Evolutionary conservation across 2,888 invertebrate species (phyloP).

Genomic region (Drosophila tanythrix): DNA sequence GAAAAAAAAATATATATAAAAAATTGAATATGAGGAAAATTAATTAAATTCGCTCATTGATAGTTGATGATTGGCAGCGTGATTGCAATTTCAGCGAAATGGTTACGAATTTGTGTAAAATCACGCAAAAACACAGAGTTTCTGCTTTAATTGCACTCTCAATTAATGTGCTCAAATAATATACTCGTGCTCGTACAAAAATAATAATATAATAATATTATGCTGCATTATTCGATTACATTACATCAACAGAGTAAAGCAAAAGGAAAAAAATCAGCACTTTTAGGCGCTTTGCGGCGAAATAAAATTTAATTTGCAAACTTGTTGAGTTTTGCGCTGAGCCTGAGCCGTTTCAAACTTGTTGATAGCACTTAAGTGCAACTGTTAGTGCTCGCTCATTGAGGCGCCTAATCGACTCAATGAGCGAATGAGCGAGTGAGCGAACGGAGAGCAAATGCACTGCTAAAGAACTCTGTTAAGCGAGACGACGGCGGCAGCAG

Average conservation of each 20-base stretch:
- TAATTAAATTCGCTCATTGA: neutral
- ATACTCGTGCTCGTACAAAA: neutral
- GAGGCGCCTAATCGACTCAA: conserved; percentile 68
- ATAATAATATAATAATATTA: neutral
- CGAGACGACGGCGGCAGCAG: conserved; percentile 1
- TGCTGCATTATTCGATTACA: neutral
- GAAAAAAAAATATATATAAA: conserved; percentile 14
- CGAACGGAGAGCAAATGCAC: conserved; percentile 7
- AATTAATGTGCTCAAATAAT: neutral
- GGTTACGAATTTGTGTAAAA: neutral
- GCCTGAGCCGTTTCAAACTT: conserved; percentile 29
- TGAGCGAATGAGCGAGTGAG: conserved; percentile 20
- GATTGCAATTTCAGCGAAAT: conserved; percentile 33
- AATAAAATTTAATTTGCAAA: conserved; percentile 20
- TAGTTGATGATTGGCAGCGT: conserved; percentile 14
- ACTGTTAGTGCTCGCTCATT: conserved; percentile 65
- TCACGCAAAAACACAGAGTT: neutral
- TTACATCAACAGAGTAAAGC: conserved; percentile 11
- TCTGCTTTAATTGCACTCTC: neutral
- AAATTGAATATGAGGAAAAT: conserved; percentile 10
- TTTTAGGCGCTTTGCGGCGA: conserved; percentile 14
- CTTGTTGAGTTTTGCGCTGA: conserved; percentile 36
- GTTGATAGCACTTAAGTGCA: conserved; percentile 53
- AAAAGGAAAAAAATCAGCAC: neutral
- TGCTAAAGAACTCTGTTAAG: conserved; percentile 8